Evolutionary conservation across 2,888 invertebrate species (phyloP).

Genomic region (Eupithecia vulgata): DNA sequence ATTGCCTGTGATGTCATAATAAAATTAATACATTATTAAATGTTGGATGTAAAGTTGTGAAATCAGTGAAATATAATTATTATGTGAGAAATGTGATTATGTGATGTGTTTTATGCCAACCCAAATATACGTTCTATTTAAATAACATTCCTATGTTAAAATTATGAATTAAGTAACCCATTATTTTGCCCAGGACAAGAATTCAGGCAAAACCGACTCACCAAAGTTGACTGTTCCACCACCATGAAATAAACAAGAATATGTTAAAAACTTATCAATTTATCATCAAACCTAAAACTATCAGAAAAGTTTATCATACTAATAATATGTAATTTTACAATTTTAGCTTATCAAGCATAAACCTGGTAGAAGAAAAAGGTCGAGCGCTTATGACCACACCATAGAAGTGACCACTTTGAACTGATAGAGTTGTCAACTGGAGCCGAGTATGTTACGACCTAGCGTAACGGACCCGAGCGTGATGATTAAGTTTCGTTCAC

Average conservation of each 20-base stretch:
- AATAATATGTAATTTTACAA: too few relatives aligned
- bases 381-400: not conserved
- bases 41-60: not conserved
- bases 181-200: slow-evolving; percentile 54
- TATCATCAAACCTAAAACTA: slow-evolving; percentile 10
- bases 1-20: not conserved
- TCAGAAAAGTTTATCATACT: too few relatives aligned
- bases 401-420: not conserved
- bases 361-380: not conserved
- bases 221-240: slow-evolving; percentile 74
- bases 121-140: slow-evolving; percentile 2
- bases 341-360: not conserved
- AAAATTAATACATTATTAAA: not conserved
- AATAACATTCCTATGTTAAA: slow-evolving; percentile 28
- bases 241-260: slow-evolving; percentile 79
- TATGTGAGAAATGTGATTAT: slow-evolving; percentile 4
- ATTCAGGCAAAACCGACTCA: slow-evolving; percentile 71
- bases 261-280: slow-evolving; percentile 21
- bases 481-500: not conserved
- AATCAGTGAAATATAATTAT: not conserved
- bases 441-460: not conserved
- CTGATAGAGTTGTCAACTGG: not conserved
- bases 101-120: slow-evolving; percentile 18
- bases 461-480: not conserved
- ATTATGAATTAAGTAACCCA: slow-evolving; percentile 36